phyloP scores from a whole-genome alignment of 2,888 invertebrate species.

The Platycnemis pennipes region DNA sequence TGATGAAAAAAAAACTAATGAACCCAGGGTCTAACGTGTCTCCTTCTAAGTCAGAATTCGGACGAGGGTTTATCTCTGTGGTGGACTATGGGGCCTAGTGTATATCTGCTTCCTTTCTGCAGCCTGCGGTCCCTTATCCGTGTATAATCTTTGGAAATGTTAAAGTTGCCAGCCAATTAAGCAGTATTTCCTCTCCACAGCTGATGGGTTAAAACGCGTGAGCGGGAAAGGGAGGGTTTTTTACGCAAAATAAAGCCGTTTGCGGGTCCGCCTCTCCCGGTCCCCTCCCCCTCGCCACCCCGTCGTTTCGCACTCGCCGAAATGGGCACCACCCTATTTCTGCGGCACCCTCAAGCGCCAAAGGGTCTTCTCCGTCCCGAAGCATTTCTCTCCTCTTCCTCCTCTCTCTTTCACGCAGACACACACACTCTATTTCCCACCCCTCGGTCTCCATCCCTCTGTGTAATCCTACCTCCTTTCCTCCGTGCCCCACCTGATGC shows the following conservation, averaged over 20 bases:
- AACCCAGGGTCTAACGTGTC: too few relatives aligned
- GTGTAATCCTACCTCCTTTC: neutral
- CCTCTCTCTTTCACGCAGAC: neutral
- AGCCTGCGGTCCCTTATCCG: neutral
- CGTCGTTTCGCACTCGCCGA: too few relatives aligned
- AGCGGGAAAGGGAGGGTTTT: neutral
- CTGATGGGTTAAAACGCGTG: neutral
- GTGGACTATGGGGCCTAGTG: too few relatives aligned
- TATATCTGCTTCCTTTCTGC: too few relatives aligned
- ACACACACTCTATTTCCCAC: neutral
- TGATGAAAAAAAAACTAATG: too few relatives aligned
- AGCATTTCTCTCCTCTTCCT: neutral
- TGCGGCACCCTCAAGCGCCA: too few relatives aligned
- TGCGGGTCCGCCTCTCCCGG: neutral
- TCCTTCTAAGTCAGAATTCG: too few relatives aligned
- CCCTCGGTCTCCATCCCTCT: neutral
- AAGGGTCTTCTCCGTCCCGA: neutral
- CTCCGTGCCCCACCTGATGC: constrained; percentile 41
- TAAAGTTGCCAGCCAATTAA: neutral
- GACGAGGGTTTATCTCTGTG: too few relatives aligned
- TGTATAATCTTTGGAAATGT: neutral
- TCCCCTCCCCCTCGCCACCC: neutral
- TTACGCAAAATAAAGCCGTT: neutral
- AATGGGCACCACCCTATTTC: too few relatives aligned
- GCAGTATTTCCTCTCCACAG: neutral